These are phyloP conservation scores for Teleiodes luculella DNA, from an alignment of 2,888 invertebrate genomes.

Conservation along the genomic window DNA sequence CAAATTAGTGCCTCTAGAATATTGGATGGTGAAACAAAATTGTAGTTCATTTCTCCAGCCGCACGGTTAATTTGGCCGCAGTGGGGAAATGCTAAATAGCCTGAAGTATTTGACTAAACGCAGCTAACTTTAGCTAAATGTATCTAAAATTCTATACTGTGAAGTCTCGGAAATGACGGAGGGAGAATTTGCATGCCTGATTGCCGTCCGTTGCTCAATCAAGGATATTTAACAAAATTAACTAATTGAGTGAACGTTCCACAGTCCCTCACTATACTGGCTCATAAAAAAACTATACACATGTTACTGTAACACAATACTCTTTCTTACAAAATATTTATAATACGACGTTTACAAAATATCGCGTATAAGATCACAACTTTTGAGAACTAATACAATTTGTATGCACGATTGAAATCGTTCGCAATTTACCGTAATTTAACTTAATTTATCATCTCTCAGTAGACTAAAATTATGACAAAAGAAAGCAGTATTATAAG, in stretches of 20 bases:
- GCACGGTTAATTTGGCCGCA: conserved; percentile 14
- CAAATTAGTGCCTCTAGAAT: neutral
- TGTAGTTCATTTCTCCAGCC: conserved; percentile 25
- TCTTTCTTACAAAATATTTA: no score
- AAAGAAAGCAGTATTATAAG: no score
- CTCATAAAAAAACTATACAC: neutral
- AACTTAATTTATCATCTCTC: no score
- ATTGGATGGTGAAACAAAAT: conserved; percentile 1
- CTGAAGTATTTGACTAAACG: conserved; percentile 14
- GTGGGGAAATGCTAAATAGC: conserved; percentile 8
- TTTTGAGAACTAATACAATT: no score
- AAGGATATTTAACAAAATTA: conserved; percentile 78
- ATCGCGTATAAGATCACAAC: no score
- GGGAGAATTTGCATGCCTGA: conserved; percentile 74
- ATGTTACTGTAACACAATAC: neutral
- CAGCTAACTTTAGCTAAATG: conserved; percentile 7
- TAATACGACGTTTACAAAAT: no score
- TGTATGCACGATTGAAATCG: no score
- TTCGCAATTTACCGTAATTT: no score
- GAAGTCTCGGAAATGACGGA: conserved; percentile 51
- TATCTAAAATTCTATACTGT: conserved; percentile 31
- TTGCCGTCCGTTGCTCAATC: conserved; percentile 77
- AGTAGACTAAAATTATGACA: no score
- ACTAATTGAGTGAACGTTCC: conserved; percentile 75
- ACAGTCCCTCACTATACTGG: conserved; percentile 38